Percentiles rank a stretch among this genome's conserved stretches.
Conservation (phyloP, 1,140 invertebrate genomes). For the Bombus ignitus region DNA sequence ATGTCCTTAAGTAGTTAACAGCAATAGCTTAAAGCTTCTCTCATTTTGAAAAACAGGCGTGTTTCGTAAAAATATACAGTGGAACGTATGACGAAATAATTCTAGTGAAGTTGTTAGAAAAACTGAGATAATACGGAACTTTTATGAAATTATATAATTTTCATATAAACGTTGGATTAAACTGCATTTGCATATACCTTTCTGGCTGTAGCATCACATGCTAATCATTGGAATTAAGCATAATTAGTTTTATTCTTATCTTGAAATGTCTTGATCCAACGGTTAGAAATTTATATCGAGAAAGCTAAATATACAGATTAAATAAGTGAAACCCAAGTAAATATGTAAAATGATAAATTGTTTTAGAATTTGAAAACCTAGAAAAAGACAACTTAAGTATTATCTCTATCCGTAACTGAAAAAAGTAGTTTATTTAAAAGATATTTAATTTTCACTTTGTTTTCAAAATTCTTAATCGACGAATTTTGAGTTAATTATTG, state of each 20-base stretch:
- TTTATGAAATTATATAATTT: neutral
- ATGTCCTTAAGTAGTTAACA: too few relatives aligned
- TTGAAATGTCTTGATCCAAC: neutral
- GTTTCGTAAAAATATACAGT: too few relatives aligned
- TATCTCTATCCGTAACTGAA: too few relatives aligned
- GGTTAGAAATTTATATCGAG: neutral
- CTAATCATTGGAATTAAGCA: neutral
- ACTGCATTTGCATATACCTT: neutral
- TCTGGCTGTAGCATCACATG: neutral
- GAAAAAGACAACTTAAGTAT: too few relatives aligned
- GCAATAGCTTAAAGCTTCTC: too few relatives aligned
- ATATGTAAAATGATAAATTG: neutral
- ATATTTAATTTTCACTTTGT: too few relatives aligned
- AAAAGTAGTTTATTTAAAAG: too few relatives aligned
- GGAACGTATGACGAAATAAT: too few relatives aligned
- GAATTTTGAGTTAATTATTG: too few relatives aligned
- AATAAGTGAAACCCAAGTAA: neutral
- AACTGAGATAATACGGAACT: neutral
- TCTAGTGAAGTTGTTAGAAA: neutral
- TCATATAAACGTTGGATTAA: neutral
- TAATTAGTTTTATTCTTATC: neutral
- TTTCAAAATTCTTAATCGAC: too few relatives aligned
- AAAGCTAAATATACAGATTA: neutral
- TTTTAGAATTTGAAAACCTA: too few relatives aligned
- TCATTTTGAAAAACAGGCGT: too few relatives aligned